A percentile compares a stretch with the other conserved stretches of the same genome.
Conservation (phyloP, 2,113 vertebrate species). For the Petroica traversi region DNA sequence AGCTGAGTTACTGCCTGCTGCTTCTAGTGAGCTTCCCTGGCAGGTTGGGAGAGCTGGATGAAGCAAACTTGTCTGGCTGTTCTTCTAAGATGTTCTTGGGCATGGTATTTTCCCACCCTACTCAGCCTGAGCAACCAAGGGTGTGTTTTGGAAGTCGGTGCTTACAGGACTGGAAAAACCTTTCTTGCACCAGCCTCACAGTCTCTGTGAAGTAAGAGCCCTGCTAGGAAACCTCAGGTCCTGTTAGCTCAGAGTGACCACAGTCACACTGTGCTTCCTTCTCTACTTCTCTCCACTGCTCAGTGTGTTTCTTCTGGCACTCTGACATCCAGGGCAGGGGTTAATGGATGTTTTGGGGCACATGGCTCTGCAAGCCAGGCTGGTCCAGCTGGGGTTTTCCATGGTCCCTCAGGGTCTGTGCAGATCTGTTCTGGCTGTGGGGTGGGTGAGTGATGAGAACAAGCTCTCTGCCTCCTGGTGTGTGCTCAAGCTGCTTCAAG, state of each 20-base stretch:
- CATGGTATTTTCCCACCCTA: neutral
- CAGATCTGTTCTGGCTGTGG: neutral
- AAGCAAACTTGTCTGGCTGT: neutral
- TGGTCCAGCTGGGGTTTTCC: neutral
- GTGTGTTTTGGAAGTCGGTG: neutral
- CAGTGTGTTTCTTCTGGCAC: neutral
- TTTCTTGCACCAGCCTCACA: neutral
- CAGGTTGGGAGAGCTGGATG: neutral
- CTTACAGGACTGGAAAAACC: neutral
- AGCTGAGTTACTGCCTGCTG: constrained; percentile 18
- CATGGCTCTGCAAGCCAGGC: neutral
- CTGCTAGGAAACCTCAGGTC: neutral
- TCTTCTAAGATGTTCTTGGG: neutral
- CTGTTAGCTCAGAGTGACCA: neutral
- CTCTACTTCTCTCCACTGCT: neutral
- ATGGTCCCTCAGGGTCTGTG: neutral
- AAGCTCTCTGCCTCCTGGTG: neutral
- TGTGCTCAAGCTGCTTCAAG: neutral
- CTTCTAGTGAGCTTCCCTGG: neutral
- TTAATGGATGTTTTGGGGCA: neutral
- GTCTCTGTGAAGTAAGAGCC: neutral
- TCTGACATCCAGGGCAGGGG: neutral
- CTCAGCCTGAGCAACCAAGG: neutral
- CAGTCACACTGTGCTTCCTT: neutral
- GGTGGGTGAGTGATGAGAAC: neutral